Evolutionary conservation across 2,888 invertebrate species (phyloP).

Genomic region (Rotaria macrura): DNA sequence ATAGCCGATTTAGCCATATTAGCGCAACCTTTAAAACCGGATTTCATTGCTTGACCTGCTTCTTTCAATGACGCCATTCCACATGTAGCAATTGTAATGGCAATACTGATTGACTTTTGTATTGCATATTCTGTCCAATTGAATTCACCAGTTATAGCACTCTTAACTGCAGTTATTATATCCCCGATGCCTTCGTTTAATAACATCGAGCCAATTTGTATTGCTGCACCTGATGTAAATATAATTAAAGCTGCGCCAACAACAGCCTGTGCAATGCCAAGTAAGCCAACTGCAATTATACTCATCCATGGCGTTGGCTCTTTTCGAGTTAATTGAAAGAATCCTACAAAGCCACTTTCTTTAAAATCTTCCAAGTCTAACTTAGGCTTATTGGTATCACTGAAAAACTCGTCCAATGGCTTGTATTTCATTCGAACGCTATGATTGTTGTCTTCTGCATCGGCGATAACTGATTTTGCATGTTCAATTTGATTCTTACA

Average conservation of each 20-base stretch:
- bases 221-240: not conserved
- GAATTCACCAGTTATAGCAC: not conserved
- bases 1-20: not conserved
- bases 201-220: not conserved
- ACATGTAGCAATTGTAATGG: slow-evolving; percentile 3
- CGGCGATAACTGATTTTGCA: not conserved
- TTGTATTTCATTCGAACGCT: not conserved
- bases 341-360: not conserved
- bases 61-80: not conserved
- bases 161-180: not conserved
- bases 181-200: not conserved
- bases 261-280: not conserved
- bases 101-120: not conserved
- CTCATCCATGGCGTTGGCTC: not conserved
- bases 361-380: not conserved
- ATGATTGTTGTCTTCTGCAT: not conserved
- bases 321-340: not conserved
- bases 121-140: not conserved
- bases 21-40: not conserved
- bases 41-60: not conserved
- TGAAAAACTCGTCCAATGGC: not conserved
- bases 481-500: not conserved
- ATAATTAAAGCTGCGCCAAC: not conserved
- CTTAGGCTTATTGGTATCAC: not conserved
- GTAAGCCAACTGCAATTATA: not conserved